phyloP scores from a whole-genome alignment of 2,113 vertebrate genomes.

The Alligator sinensis region DNA sequence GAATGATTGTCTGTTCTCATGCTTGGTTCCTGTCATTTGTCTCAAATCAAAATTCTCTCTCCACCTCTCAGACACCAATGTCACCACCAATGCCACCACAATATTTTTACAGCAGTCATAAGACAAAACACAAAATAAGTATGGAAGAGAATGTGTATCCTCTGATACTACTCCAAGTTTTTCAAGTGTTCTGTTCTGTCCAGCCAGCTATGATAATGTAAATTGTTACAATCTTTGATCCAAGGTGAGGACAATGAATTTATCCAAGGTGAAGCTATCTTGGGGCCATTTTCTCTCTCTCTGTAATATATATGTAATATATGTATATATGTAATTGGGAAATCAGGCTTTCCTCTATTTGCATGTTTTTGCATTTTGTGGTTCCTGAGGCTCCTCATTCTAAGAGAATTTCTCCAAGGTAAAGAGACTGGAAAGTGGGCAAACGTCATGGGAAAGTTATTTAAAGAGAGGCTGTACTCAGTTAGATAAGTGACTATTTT shows the following conservation, averaged over 20 bases:
- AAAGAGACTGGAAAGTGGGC: not conserved
- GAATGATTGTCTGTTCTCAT: not conserved
- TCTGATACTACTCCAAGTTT: not conserved
- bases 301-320: fast-evolving
- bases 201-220: not conserved
- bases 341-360: not conserved
- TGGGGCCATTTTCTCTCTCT: not conserved
- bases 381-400: not conserved
- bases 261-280: not conserved
- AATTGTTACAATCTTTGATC: not conserved
- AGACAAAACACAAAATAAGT: not conserved
- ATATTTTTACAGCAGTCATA: not conserved
- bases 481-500: slow-evolving; percentile 71
- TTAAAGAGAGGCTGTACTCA: slow-evolving; percentile 58
- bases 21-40: not conserved
- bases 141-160: not conserved
- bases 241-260: not conserved
- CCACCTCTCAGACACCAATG: not conserved
- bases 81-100: not conserved
- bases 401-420: slow-evolving; percentile 14
- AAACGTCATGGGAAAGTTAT: slow-evolving; percentile 39
- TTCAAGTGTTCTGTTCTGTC: not conserved
- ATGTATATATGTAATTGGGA: fast-evolving
- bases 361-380: not conserved
- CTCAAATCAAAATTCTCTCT: not conserved